These are phyloP conservation scores for Temnopleurus reevesii DNA, from an alignment of 53 echinoderm and acorn worm genomes.

Conservation along the genomic window DNA sequence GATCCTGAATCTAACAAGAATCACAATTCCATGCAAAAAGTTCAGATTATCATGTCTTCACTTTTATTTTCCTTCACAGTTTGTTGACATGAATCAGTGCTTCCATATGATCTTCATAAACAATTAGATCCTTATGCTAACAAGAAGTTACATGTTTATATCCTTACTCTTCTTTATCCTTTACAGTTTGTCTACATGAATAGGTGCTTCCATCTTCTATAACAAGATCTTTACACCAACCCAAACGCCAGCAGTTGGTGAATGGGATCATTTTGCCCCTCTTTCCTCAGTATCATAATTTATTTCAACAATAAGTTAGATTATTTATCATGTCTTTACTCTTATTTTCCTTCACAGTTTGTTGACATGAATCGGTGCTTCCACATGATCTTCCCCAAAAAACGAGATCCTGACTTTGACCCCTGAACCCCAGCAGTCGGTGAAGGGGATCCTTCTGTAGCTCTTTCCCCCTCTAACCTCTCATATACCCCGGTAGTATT, in stretches of 20 bases:
- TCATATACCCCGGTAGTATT: not conserved
- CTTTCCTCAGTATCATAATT: no score
- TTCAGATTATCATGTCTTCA: no score
- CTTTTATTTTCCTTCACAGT: no score
- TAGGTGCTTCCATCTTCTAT: constrained; percentile 59
- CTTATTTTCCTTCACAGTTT: not conserved
- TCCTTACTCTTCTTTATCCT: no score
- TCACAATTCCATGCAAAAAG: no score
- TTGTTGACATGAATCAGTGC: constrained; percentile 5
- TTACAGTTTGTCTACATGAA: not conserved
- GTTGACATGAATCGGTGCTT: constrained; percentile 31
- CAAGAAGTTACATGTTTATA: no score
- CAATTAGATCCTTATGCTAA: constrained; percentile 67
- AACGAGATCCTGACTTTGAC: constrained; percentile 70
- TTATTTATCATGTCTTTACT: not conserved
- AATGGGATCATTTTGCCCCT: constrained; percentile 57
- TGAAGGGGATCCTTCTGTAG: constrained; percentile 66
- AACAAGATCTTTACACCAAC: constrained; percentile 64
- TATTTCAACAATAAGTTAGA: no score
- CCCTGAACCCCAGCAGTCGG: constrained; percentile 61
- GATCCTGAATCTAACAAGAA: constrained; percentile 60
- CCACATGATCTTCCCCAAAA: constrained; percentile 75
- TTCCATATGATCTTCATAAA: constrained; percentile 71
- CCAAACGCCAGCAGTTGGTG: constrained; percentile 62
- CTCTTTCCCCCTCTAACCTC: not conserved